A percentile compares a stretch with the other conserved stretches of the same genome.
Evolutionary conservation across 2,888 invertebrate species (phyloP).

Genomic region (Lamellibrachia columna): DNA sequence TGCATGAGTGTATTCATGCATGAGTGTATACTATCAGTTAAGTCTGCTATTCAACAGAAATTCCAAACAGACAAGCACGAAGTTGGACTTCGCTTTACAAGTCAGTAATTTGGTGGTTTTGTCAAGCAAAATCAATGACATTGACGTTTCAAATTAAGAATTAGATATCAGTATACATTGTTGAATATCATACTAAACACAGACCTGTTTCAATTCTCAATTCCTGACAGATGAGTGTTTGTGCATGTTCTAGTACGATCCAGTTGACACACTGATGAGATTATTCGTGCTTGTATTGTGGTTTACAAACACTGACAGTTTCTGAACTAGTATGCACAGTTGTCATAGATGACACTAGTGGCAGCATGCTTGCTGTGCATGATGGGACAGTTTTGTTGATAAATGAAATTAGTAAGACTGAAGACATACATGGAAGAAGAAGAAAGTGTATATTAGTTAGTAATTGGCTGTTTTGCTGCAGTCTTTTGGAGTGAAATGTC

Average conservation of each 20-base stretch:
- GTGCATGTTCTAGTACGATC: slow-evolving; percentile 7
- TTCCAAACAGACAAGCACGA: background rate
- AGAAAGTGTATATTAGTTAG: background rate
- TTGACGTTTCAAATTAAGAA: slow-evolving; percentile 13
- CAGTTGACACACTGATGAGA: background rate
- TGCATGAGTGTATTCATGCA: no score
- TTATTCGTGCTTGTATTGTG: background rate
- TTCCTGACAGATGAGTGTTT: background rate
- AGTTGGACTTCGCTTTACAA: background rate
- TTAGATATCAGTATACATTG: background rate
- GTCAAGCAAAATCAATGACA: background rate
- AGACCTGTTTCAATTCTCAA: background rate
- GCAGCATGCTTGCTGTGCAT: background rate
- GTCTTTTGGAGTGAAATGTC: slow-evolving; percentile 17
- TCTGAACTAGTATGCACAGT: background rate
- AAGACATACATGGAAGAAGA: background rate
- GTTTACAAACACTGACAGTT: background rate
- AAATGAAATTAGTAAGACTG: slow-evolving; percentile 13
- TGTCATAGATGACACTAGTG: slow-evolving; percentile 8
- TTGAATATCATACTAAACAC: slow-evolving; percentile 18
- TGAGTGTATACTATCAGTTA: no score
- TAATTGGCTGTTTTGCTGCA: slow-evolving; percentile 11
- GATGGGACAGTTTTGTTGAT: background rate
- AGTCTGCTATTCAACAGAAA: background rate
- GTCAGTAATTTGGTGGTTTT: background rate